Conservation (phyloP, 1,140 invertebrate species). For the Drosophila dunni region DNA sequence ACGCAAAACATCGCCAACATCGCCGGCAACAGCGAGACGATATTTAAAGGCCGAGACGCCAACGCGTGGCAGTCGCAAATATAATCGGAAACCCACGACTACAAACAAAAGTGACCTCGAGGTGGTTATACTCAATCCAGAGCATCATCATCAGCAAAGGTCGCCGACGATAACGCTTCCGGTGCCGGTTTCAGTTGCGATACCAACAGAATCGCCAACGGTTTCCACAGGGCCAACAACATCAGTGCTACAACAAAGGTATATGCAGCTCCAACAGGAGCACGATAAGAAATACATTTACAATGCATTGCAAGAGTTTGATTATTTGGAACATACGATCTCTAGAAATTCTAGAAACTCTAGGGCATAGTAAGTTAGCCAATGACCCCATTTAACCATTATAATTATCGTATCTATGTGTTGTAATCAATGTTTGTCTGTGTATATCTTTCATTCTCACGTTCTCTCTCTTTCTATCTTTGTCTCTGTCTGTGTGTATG, state of each 20-base stretch:
- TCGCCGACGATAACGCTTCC: constrained; percentile 72
- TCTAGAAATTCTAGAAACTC: constrained; percentile 61
- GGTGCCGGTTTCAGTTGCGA: constrained; percentile 34
- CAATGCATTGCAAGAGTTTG: constrained; percentile 76
- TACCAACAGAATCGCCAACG: constrained; percentile 23
- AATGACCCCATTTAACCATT: constrained; percentile 28
- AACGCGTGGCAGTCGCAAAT: constrained; percentile 69
- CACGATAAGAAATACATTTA: constrained; percentile 78
- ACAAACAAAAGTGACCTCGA: constrained; percentile 63
- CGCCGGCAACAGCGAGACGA: constrained; percentile 60
- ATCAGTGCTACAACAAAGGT: constrained; percentile 76
- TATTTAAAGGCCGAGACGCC: constrained; percentile 72
- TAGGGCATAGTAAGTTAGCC: constrained; percentile 79
- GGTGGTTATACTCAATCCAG: constrained; percentile 62
- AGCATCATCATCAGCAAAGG: constrained; percentile 71
- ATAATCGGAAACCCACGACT: constrained; percentile 62
- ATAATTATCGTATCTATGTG: constrained; percentile 50
- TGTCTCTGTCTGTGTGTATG: neutral
- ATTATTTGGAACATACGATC: constrained; percentile 68
- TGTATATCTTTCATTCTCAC: constrained; percentile 30
- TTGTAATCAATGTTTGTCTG: constrained; percentile 55
- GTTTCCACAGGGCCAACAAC: constrained; percentile 37
- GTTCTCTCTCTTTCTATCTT: neutral
- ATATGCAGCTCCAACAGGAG: constrained; percentile 78
- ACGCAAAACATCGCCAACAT: constrained; percentile 66